Evolutionary conservation across 2,797 vertebrate genomes (phyloP).

Genomic region (Myotis myotis): DNA sequence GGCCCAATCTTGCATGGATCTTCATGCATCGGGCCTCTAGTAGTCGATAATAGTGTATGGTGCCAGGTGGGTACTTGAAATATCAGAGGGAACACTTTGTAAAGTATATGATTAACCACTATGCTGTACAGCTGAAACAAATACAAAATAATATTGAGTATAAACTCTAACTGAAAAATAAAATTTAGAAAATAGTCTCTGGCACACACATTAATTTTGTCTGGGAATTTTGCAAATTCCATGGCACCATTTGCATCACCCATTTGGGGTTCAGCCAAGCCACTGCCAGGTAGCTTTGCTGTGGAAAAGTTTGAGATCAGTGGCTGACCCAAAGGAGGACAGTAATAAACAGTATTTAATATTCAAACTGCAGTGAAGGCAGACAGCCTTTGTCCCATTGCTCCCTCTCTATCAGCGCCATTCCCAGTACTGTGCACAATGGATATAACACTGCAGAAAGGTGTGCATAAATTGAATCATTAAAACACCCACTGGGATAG

Average conservation of each 20-base stretch:
- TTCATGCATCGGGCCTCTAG: too few relatives aligned
- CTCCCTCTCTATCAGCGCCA: not conserved
- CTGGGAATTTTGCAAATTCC: constrained; percentile 7
- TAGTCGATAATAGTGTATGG: not conserved
- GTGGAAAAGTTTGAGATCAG: constrained; percentile 35
- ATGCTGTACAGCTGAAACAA: not conserved
- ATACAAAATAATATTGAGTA: not conserved
- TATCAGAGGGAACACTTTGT: not conserved
- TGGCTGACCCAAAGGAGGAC: not conserved
- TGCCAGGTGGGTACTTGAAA: not conserved
- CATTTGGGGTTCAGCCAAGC: not conserved
- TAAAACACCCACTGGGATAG: not conserved
- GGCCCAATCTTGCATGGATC: too few relatives aligned
- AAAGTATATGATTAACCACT: not conserved
- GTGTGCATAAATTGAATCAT: constrained; percentile 28
- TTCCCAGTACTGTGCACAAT: not conserved
- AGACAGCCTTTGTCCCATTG: constrained; percentile 36
- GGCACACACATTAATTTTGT: not conserved
- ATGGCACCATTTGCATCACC: not conserved
- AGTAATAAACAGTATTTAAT: constrained; percentile 55
- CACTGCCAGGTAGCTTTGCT: not conserved
- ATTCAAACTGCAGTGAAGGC: constrained; percentile 44
- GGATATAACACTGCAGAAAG: not conserved
- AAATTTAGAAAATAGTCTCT: not conserved
- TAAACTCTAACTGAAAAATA: not conserved